Conservation (phyloP, 1,140 invertebrate species). For the Brachionus rubens region DNA sequence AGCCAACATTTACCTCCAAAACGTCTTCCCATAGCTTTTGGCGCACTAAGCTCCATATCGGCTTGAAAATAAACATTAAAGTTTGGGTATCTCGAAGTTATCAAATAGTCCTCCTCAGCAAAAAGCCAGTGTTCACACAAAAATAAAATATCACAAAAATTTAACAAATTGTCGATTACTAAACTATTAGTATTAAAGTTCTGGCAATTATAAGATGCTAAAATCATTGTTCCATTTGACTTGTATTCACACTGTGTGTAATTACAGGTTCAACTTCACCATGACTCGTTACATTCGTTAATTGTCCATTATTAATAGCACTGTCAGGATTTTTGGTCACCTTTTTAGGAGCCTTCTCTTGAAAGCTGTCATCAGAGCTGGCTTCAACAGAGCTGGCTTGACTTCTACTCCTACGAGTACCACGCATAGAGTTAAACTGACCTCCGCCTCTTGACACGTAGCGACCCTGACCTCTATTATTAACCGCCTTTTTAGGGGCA, state of each 20-base stretch:
- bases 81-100: not conserved
- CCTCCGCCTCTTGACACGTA: not conserved
- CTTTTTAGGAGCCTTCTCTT: not conserved
- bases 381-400: not conserved
- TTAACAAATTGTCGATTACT: not conserved
- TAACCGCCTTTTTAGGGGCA: no score
- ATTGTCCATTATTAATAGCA: no score
- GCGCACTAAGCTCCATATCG: not conserved
- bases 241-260: not conserved
- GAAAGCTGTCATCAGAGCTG: not conserved
- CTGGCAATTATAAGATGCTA: not conserved
- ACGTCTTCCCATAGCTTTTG: not conserved
- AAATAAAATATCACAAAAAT: no score
- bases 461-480: no score
- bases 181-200: not conserved
- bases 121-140: no score
- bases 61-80: not conserved
- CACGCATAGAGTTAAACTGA: no score
- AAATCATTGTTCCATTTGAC: not conserved
- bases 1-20: not conserved
- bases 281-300: not conserved
- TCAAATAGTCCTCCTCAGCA: not conserved
- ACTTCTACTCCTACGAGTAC: not conserved
- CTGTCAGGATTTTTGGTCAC: not conserved
- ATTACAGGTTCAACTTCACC: not conserved